phyloP scores from a whole-genome alignment of 2,797 vertebrate species.

The Cephalopachus bancanus region DNA sequence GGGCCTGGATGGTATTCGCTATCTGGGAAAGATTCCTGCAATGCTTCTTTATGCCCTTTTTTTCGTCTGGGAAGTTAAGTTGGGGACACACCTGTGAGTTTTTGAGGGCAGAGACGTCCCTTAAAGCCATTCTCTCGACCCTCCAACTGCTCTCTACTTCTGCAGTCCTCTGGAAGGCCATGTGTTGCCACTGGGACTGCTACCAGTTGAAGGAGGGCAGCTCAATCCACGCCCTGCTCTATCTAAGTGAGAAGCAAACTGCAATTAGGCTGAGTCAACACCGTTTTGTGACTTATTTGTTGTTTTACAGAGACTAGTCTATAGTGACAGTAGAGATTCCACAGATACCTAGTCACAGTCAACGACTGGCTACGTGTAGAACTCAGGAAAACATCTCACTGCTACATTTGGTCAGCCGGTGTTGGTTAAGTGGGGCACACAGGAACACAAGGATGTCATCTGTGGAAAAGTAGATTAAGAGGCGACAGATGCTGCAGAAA shows the following conservation, averaged over 20 bases:
- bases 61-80: not conserved
- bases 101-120: not conserved
- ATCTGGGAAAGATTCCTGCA: not conserved
- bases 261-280: not conserved
- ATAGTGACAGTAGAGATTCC: not conserved
- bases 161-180: not conserved
- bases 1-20: not conserved
- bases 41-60: not conserved
- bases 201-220: not conserved
- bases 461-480: constrained; percentile 43
- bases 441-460: not conserved
- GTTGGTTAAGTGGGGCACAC: not conserved
- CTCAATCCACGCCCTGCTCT: not conserved
- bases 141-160: not conserved
- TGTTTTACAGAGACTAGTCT: not conserved
- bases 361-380: not conserved
- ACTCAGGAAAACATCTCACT: not conserved
- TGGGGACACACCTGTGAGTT: not conserved
- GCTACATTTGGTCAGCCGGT: not conserved
- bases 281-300: not conserved
- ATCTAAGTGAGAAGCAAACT: not conserved
- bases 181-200: not conserved
- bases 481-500: constrained; percentile 47
- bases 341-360: not conserved
- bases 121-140: not conserved